A percentile compares a stretch with the other conserved stretches of the same genome.
phyloP scores from a whole-genome alignment of 2,113 vertebrate genomes.

The Lagopus leucura region DNA sequence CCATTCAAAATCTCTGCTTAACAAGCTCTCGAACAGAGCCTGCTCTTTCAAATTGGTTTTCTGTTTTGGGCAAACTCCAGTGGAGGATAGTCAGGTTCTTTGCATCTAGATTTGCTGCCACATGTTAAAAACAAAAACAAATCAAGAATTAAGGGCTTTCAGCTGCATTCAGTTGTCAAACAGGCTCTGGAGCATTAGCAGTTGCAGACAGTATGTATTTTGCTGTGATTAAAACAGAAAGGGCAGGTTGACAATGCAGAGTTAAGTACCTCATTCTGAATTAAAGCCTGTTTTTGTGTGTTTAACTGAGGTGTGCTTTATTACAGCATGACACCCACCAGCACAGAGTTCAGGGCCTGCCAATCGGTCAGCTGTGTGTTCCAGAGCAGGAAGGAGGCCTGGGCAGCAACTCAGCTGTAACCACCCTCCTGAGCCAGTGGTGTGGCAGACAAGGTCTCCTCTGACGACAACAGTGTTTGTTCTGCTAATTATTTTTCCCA shows the following conservation, averaged over 20 bases:
- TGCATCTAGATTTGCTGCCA: background rate
- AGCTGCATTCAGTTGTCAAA: slow-evolving; percentile 61
- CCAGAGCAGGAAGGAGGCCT: background rate
- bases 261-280: background rate
- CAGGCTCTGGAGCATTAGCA: slow-evolving; percentile 46
- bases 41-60: background rate
- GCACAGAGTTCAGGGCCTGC: background rate
- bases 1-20: background rate
- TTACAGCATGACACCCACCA: background rate
- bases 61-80: slow-evolving; percentile 12
- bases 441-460: slow-evolving; percentile 6
- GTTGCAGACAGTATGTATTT: slow-evolving; percentile 12
- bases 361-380: background rate
- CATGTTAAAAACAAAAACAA: background rate
- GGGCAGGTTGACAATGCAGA: background rate
- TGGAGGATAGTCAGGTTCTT: background rate
- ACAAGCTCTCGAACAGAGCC: background rate
- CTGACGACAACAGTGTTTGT: background rate
- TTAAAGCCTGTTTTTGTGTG: background rate
- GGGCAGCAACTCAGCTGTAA: background rate
- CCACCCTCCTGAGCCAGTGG: background rate
- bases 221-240: background rate
- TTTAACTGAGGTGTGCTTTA: background rate
- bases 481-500: slow-evolving; percentile 23
- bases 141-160: slow-evolving; percentile 53